Base-by-base conservation (phyloP, 1,140 invertebrate species). In the Vanessa atalanta region DNA sequence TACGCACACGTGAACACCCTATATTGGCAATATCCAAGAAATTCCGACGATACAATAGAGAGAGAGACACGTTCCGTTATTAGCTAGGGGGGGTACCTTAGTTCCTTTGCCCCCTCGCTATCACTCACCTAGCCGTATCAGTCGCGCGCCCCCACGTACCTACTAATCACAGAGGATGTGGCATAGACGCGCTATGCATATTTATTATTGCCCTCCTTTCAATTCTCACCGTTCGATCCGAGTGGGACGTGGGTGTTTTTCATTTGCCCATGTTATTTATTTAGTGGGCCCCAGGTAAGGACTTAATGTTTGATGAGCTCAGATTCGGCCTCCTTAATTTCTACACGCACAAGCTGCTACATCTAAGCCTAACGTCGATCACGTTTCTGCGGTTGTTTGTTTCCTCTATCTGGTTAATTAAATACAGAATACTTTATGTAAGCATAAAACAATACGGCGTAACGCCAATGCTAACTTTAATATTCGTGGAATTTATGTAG, bases 21-120 rank as follows among this genome's bases (percentile, higher is more conserved):
- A 86, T 92, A 93, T 93, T 91, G 90, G 83, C 89, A 93, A 93
- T 93, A 93, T 91, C 88, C 83, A 90, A 90, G 90, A 87, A 86
- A 90, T 88, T 88, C 86, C 84, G 68, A 80, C 84, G 82, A 91
- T 89, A 88, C 88, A 90, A 87, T 83, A 78, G 85, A 85, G 81
- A 31, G 26, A 83, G 82, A 88, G 83, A 89, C 88, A 90, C 87
- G 83, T 85, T 79, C 80, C 83, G 80, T 91, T 92, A 91, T 92
- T 92, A 91, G 89, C 89, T 84, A 77, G 85, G 85, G 85, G 85
- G 87, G 81, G 84, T 82, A 85, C 78, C 83, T 86, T 83, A 84
- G 83, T 83, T 85, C 86, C 83, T 80, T 67, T 78, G 77, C 83
- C 86, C 87, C 90, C 87, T 83, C 79, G 84, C 86, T 89, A 91